These are phyloP conservation scores for Proterorhinus semilunaris DNA, from an alignment of 2,113 vertebrate species.

Conservation along the genomic window DNA sequence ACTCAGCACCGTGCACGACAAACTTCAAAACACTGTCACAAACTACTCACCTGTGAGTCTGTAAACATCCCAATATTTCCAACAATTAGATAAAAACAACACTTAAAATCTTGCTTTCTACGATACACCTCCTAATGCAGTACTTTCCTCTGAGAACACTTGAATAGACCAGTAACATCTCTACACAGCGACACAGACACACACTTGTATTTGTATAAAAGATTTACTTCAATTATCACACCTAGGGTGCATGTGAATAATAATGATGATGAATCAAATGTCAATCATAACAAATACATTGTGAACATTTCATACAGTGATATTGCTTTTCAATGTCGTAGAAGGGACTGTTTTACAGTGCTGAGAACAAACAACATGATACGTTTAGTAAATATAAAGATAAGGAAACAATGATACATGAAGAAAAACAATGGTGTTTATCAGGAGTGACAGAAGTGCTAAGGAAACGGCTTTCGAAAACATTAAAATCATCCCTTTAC, in stretches of 20 bases:
- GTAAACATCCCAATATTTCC: conserved; percentile 25
- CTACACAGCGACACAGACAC: conserved; percentile 66
- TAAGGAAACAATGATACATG: conserved; percentile 75
- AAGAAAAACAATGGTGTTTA: conserved; percentile 61
- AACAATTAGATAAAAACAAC: conserved; percentile 14
- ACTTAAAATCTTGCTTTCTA: conserved; percentile 11
- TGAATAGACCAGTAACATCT: conserved; percentile 20
- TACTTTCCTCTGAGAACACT: conserved; percentile 75
- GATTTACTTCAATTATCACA: conserved; percentile 99
- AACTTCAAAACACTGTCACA: neutral
- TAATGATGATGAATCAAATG: conserved; percentile 93
- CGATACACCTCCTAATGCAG: conserved; percentile 9
- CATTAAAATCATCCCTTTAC: conserved; percentile 71
- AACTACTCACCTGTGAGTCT: conserved; percentile 54
- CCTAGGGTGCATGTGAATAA: conserved; percentile 99
- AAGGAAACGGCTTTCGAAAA: conserved; percentile 58
- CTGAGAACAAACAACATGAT: conserved; percentile 90
- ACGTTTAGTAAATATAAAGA: conserved; percentile 76
- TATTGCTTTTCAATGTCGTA: conserved; percentile 99
- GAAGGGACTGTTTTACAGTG: conserved; percentile 98
- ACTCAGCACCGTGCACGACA: neutral
- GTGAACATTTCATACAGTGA: conserved; percentile 98
- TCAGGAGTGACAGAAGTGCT: conserved; percentile 71
- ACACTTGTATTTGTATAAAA: conserved; percentile 99
- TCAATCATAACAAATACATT: conserved; percentile 86